A percentile compares a stretch with the other conserved stretches of the same genome.
Conservation (phyloP, 2,888 invertebrate genomes). For the Athalia rosae region DNA sequence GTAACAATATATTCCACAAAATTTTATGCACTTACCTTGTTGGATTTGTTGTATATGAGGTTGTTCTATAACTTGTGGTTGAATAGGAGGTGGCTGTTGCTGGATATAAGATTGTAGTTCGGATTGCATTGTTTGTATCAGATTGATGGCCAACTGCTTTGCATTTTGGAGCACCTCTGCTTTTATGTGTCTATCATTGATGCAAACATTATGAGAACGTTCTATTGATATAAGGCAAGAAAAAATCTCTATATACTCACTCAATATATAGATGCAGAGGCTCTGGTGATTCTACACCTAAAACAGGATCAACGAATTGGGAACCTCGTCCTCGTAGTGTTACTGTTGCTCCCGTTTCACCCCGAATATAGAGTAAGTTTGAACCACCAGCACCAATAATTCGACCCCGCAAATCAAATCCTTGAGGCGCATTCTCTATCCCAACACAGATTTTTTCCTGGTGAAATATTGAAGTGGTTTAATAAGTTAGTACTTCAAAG, state of each 20-base stretch:
- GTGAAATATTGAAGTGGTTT: constrained; percentile 39
- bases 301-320: constrained; percentile 76
- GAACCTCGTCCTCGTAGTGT: constrained; percentile 83
- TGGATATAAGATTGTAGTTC: constrained; percentile 74
- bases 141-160: constrained; percentile 83
- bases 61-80: constrained; percentile 71
- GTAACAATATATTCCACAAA: not conserved
- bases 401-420: constrained; percentile 85
- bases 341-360: constrained; percentile 86
- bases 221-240: not conserved
- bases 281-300: constrained; percentile 80
- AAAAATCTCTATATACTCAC: constrained; percentile 70
- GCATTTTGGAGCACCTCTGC: constrained; percentile 82
- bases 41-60: constrained; percentile 70
- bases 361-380: constrained; percentile 85
- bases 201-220: not conserved
- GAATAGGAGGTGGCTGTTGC: constrained; percentile 72
- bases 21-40: constrained; percentile 58
- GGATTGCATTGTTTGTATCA: constrained; percentile 85
- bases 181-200: constrained; percentile 78
- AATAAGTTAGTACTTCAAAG: not conserved
- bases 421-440: constrained; percentile 84
- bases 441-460: constrained; percentile 86
- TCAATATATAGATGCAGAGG: constrained; percentile 86
- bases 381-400: constrained; percentile 83